phyloP scores from a whole-genome alignment of 30 jellyfish, hydroid and myxozoan species.

The Cassiopea xamachana region DNA sequence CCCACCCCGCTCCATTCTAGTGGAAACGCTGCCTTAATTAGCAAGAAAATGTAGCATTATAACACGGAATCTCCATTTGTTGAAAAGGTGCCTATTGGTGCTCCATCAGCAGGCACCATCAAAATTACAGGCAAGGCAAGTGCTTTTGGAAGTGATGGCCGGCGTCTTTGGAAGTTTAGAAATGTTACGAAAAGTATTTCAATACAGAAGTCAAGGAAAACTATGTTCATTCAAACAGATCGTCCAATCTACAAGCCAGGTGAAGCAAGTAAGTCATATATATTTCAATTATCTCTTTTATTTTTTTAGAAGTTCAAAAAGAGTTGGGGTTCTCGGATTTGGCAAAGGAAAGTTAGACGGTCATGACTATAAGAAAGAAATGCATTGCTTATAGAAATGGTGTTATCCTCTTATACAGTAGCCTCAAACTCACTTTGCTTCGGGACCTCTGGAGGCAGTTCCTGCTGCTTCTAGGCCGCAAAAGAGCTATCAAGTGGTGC shows the following conservation, averaged over 20 bases:
- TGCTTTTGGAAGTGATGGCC: conserved; percentile 12
- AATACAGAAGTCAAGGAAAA: conserved; percentile 36
- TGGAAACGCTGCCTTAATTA: no score
- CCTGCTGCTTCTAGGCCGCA: no score
- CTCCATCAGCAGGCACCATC: conserved; percentile 35
- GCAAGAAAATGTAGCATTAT: no score
- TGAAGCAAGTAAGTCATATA: conserved; percentile 70
- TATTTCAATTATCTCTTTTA: neutral
- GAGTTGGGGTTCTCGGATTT: no score
- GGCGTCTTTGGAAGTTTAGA: conserved; percentile 27
- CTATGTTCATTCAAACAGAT: conserved; percentile 87
- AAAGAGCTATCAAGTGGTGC: no score
- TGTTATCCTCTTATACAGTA: no score
- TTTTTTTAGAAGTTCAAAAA: neutral
- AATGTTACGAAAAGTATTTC: conserved; percentile 29
- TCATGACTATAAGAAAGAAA: no score
- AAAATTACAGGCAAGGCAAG: conserved; percentile 32
- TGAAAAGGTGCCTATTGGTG: conserved; percentile 35
- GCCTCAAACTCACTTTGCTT: no score
- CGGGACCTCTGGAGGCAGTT: no score
- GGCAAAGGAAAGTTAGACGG: no score
- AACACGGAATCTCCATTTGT: neutral
- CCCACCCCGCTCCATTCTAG: no score
- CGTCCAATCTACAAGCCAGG: conserved; percentile 98
- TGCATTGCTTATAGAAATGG: no score